Base-by-base conservation (phyloP, 2,888 invertebrate species). In the Mechanitis mazaeus region DNA sequence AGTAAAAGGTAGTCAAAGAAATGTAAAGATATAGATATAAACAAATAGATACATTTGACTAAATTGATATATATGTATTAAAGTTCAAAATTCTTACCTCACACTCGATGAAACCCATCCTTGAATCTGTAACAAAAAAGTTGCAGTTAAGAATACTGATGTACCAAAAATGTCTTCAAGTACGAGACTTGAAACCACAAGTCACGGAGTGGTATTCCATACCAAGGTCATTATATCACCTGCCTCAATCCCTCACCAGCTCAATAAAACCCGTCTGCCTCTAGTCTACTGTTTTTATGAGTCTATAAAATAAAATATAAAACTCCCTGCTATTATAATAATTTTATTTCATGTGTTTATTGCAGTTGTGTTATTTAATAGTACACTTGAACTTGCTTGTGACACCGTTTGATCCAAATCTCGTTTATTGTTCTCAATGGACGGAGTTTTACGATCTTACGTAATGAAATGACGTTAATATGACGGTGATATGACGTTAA, bases 381-480 rank as follows among this genome's bases (percentile, higher is more conserved):
- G 83, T 82, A 81, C 77, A 83, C 89, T 89, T 90, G 89, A 90
- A 90, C 89, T 89, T 89, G 86, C 85, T 83, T 85, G 87, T 88
- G 88, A 87, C 89, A 89, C 87, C 80, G 80, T 86, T 85, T 87
- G 88, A 88, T 86, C 80, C 84, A 80, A 85, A 85, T 85, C 85
- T 80, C 76, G 80, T 87, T 88, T 88, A 89, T 89, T 89, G 87
- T 87, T 83, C 79, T 87, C 82, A 87, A 88, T 87, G 87, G 85
- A 83, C 85, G 84, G 81, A 79, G 82, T 85, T 89, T 89, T 87
- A 88, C 84, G 87, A 87, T 73, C 81, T 20, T 20, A 20, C 20
- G 20, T 20, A 20, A 20, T 20, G 20, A 20, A 20, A 75, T 72
- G 76, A 79, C 85, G 87, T 85, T 85, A 85, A 85, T 84, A 79